Conservation (phyloP, 2,113 vertebrate species). For the Crotalus viridis region DNA sequence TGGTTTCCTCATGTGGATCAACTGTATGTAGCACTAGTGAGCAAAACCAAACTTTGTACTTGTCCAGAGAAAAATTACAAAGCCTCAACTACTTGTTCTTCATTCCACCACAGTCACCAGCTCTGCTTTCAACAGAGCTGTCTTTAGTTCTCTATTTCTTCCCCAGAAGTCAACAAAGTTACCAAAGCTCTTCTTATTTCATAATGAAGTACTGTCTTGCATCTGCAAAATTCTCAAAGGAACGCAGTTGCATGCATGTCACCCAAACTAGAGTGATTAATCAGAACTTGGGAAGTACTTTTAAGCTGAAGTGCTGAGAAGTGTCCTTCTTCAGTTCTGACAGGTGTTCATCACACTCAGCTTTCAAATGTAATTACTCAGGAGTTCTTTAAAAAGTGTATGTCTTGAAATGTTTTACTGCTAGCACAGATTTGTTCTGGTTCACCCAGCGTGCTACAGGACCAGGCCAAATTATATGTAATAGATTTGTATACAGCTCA, state of each 20-base stretch:
- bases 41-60: not conserved
- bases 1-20: not conserved
- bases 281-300: conserved; percentile 35
- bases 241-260: conserved; percentile 18
- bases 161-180: not conserved
- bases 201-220: not conserved
- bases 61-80: not conserved
- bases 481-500: not conserved
- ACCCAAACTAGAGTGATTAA: conserved; percentile 30
- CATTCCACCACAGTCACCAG: not conserved
- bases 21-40: not conserved
- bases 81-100: not conserved
- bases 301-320: conserved; percentile 36
- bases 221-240: not conserved
- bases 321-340: not conserved
- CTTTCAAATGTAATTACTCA: conserved; percentile 25
- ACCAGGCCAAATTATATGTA: not conserved
- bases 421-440: not conserved
- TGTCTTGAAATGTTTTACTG: conserved; percentile 24
- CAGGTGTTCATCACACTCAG: conserved; percentile 42
- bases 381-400: conserved; percentile 19
- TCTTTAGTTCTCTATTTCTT: not conserved
- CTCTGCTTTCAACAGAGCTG: not conserved
- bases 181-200: not conserved
- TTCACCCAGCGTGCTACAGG: conserved; percentile 1